Evolutionary conservation across 2,888 invertebrate genomes (phyloP), one percentile per base, ranked within the genome.

Genomic region (Acleris laterana): DNA sequence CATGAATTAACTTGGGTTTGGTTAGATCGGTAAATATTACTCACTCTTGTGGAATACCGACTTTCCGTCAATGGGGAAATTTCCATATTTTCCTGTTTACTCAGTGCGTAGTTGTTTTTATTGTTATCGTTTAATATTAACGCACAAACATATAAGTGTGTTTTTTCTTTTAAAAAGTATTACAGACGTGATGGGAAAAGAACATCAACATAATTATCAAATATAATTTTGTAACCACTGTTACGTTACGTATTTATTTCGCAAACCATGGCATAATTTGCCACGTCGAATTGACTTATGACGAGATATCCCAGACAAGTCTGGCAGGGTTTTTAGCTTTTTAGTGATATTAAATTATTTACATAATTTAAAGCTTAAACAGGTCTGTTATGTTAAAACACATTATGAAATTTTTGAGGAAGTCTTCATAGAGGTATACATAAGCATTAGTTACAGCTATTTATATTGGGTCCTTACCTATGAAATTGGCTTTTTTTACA

Each of bases 61-160:
- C 44, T 65, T 60, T 56, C 32, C 55, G 44, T 51, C 17, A 17
- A 7, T 28, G 48, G 16, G 44, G 49, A 46, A 60, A 32, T 61
- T 65, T 22, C 44, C 55, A 51, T 65, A 56, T 65, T 65, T 61
- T 46, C 65, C 60, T 50, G 65, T 65, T 56, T 55, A 65, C 44
- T 17, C 20, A 55, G 25, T 44, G 50, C 50, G 60, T 65, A 44
- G 20, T 50, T 22, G 32, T 20, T 22, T 28, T 19, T 17, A 44
- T 50, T n/a, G 32, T 61, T 61, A 60, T 65, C 55, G 44, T 32
- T 11, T 16, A 25, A 38, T 28, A 49, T 19, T 28, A 28, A 53
- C 55, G n/a, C 32, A 11, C n/a, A 5, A 13, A 20, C 2, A 11
- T 3, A 11, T 16, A 19, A 3, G 19, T 13, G 20, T 53, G 20